These are phyloP conservation scores for Amphipoea oculea DNA, from an alignment of 2,888 invertebrate species.

Conservation along the genomic window DNA sequence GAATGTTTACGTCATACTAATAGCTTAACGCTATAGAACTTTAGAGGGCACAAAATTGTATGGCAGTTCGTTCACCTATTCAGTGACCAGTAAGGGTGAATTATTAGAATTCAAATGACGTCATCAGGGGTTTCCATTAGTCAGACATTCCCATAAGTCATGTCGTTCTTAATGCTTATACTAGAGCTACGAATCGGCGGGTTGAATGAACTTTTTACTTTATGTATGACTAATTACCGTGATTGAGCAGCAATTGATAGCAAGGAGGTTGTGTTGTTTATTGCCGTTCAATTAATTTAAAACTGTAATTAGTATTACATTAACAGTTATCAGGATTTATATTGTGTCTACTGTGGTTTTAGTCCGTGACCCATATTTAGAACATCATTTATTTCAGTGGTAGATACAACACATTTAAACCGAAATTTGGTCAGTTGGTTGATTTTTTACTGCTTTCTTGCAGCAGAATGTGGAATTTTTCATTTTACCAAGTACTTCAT, in stretches of 20 bases:
- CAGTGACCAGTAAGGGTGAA: constrained; percentile 13
- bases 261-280: constrained; percentile 33
- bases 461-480: background rate
- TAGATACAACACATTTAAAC: background rate
- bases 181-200: constrained; percentile 18
- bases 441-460: background rate
- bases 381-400: background rate
- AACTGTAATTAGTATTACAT: constrained; percentile 41
- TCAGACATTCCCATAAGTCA: constrained; percentile 28
- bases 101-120: constrained; percentile 47
- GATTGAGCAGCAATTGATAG: constrained; percentile 42
- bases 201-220: constrained; percentile 55
- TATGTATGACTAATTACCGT: constrained; percentile 47
- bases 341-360: constrained; percentile 7
- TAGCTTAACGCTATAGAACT: background rate
- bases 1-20: background rate
- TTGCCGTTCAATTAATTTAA: constrained; percentile 20
- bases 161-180: constrained; percentile 22
- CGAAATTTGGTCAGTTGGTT: background rate
- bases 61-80: constrained; percentile 34
- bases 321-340: constrained; percentile 38
- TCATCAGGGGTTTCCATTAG: constrained; percentile 49
- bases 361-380: constrained; percentile 34
- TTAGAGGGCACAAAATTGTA: constrained; percentile 1
- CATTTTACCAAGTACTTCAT: constrained; percentile 7